These are phyloP conservation scores for Lytechinus variegatus DNA, from an alignment of 35 echinoderm and acorn worm genomes.

Conservation along the genomic window DNA sequence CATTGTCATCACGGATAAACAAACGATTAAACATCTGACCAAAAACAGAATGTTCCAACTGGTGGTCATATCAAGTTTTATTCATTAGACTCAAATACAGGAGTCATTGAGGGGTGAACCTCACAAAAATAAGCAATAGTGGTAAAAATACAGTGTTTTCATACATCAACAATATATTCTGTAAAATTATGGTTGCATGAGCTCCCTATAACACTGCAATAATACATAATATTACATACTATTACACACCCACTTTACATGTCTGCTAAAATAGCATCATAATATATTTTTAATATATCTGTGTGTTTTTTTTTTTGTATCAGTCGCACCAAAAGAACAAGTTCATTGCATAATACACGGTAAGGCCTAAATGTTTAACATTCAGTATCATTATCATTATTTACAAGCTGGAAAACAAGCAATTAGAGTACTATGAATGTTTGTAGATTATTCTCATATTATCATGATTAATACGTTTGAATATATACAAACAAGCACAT, in stretches of 20 bases:
- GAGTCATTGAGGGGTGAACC: neutral
- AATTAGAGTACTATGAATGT: constrained; percentile 34
- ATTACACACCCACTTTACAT: neutral
- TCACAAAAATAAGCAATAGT: neutral
- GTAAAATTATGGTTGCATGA: neutral
- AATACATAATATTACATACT: neutral
- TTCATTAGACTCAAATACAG: neutral
- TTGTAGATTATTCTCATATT: neutral
- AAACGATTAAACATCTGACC: neutral
- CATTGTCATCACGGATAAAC: too few species aligned
- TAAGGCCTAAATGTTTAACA: constrained; percentile 45
- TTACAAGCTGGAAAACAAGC: constrained; percentile 33
- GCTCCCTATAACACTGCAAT: neutral
- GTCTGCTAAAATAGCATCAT: constrained; percentile 32
- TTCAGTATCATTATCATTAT: neutral
- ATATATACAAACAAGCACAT: constrained; percentile 20
- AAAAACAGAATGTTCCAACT: neutral
- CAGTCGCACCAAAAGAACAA: constrained; percentile 22
- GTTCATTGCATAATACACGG: constrained; percentile 42
- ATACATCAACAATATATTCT: neutral
- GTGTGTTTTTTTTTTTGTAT: neutral
- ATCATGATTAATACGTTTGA: neutral
- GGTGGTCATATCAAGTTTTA: neutral
- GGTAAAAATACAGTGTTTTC: neutral
- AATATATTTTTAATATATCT: constrained; percentile 12